Percentiles rank a stretch among this genome's conserved stretches.
phyloP scores from a whole-genome alignment of 2,797 vertebrate genomes.

The Mus minutoides region DNA sequence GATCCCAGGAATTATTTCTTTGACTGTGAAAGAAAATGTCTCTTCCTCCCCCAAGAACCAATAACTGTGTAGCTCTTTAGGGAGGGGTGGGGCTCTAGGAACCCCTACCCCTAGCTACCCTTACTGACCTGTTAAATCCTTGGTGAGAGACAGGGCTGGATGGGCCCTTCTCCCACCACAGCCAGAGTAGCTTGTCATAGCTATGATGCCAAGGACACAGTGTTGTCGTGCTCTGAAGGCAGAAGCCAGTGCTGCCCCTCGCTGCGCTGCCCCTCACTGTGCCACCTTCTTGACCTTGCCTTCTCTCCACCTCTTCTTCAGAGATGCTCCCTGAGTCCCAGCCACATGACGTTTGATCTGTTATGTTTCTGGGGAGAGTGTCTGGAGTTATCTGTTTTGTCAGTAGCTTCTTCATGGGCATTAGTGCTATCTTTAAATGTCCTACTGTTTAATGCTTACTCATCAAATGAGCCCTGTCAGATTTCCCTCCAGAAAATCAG shows the following conservation, averaged over 20 bases:
- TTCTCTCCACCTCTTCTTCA: background rate
- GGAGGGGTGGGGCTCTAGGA: background rate
- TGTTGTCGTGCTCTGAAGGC: background rate
- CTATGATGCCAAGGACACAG: too few relatives aligned
- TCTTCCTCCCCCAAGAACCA: background rate
- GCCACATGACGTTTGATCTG: background rate
- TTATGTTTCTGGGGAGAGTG: background rate
- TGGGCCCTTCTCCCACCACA: background rate
- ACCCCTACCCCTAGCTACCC: too few relatives aligned
- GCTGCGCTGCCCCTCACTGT: too few relatives aligned
- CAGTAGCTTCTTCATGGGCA: background rate
- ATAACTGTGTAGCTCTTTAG: background rate
- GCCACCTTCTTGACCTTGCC: background rate
- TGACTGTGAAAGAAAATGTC: too few relatives aligned
- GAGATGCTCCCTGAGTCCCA: background rate
- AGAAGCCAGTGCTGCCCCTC: background rate
- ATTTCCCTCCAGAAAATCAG: background rate
- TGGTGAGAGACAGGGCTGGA: background rate
- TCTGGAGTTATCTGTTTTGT: background rate
- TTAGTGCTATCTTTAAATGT: slow-evolving; percentile 13
- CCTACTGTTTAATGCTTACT: slow-evolving; percentile 18
- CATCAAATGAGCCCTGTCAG: slow-evolving; percentile 21
- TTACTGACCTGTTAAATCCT: background rate
- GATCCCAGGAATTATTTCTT: background rate
- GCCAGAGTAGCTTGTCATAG: background rate